Conservation (phyloP, 2,797 vertebrate species). For the Podargus strigoides region DNA sequence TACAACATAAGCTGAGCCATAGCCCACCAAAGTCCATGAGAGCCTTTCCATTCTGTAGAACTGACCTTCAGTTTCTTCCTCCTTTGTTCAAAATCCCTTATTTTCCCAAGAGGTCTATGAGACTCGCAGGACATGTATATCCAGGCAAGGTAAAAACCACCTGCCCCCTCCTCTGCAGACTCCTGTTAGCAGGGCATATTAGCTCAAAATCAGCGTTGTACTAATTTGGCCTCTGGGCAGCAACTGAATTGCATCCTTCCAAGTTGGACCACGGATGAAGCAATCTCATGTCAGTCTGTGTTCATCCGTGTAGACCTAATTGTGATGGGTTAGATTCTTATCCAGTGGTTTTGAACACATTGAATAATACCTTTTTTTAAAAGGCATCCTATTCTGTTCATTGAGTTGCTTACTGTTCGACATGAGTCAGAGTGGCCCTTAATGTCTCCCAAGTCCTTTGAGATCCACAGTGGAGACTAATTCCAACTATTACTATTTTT, state of each 20-base stretch:
- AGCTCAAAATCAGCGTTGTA: neutral
- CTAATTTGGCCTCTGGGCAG: neutral
- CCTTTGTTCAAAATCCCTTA: neutral
- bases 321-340: neutral
- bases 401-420: neutral
- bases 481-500: conserved; percentile 2
- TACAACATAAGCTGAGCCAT: neutral
- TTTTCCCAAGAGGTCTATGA: neutral
- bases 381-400: neutral
- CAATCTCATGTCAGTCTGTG: neutral
- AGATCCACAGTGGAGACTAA: neutral
- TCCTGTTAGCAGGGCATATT: neutral
- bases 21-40: neutral
- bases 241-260: neutral
- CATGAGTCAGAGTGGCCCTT: neutral
- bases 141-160: neutral
- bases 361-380: neutral
- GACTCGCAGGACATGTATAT: neutral
- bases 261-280: neutral
- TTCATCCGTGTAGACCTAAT: neutral
- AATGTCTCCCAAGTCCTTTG: neutral
- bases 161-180: neutral
- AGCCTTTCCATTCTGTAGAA: neutral
- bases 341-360: neutral
- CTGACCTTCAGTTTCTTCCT: neutral